Conservation (phyloP, 2,888 invertebrate genomes). For the Encarsia formosa region DNA sequence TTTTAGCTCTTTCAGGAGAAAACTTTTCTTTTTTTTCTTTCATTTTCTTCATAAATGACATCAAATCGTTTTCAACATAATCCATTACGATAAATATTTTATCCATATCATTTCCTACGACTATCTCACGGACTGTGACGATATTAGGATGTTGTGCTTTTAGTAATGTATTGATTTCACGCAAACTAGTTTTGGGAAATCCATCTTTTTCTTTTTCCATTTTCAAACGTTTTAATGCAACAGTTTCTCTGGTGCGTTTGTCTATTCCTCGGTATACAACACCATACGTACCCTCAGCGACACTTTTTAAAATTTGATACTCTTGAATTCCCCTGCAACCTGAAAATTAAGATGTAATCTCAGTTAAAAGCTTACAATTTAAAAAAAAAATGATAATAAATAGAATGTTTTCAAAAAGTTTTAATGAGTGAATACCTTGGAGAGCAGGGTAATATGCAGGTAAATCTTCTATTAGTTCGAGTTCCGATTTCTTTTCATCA, state of each 20-base stretch:
- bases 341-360: slow-evolving; percentile 14
- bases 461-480: slow-evolving; percentile 55
- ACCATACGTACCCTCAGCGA: slow-evolving; percentile 99
- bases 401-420: no score
- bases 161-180: slow-evolving; percentile 96
- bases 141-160: slow-evolving; percentile 92
- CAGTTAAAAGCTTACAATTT: neutral
- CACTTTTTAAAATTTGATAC: slow-evolving; percentile 94
- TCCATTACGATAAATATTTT: slow-evolving; percentile 99
- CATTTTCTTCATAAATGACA: slow-evolving; percentile 98
- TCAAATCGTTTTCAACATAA: slow-evolving; percentile 98
- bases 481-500: slow-evolving; percentile 37
- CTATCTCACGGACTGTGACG: slow-evolving; percentile 96
- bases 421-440: slow-evolving; percentile 60
- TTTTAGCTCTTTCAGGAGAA: slow-evolving; percentile 86
- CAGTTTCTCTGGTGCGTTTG: slow-evolving; percentile 94
- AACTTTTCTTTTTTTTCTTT: slow-evolving; percentile 80
- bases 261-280: slow-evolving; percentile 96
- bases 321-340: slow-evolving; percentile 98
- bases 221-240: slow-evolving; percentile 94
- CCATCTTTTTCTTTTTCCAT: slow-evolving; percentile 99
- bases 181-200: slow-evolving; percentile 95
- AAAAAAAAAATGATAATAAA: neutral
- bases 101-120: slow-evolving; percentile 99
- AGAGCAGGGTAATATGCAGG: slow-evolving; percentile 84